Evolutionary conservation across 2,797 vertebrate genomes (phyloP).

Genomic region (Premnoplex brunnescens): DNA sequence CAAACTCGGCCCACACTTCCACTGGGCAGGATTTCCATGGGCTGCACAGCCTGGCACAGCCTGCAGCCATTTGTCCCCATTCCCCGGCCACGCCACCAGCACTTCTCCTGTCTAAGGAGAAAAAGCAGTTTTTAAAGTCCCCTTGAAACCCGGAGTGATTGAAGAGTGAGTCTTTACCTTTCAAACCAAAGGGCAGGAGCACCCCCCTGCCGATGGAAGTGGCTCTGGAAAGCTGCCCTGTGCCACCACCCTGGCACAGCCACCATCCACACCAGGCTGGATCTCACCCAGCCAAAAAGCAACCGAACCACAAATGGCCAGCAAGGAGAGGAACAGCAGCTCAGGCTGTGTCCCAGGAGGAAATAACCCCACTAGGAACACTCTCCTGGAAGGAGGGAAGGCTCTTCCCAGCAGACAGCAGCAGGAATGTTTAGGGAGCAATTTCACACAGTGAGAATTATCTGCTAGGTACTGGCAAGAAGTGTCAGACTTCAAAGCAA

Average conservation of each 20-base stretch:
- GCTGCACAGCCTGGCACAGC: not conserved
- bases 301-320: not conserved
- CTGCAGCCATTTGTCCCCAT: not conserved
- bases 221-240: not conserved
- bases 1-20: not conserved
- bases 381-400: constrained; percentile 22
- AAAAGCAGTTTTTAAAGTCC: not conserved
- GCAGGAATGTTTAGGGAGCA: constrained; percentile 11
- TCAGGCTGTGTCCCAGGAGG: not conserved
- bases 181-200: not conserved
- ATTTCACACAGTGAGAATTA: constrained; percentile 32
- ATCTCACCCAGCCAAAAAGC: not conserved
- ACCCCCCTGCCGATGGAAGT: not conserved
- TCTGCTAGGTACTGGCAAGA: constrained; percentile 21
- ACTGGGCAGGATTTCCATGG: not conserved
- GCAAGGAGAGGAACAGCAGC: constrained; percentile 5
- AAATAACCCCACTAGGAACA: not conserved
- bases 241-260: not conserved
- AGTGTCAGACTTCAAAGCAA: constrained; percentile 51
- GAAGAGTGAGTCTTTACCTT: constrained; percentile 18
- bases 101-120: not conserved
- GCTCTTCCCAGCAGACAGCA: not conserved
- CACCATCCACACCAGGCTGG: not conserved
- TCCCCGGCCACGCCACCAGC: not conserved
- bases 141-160: not conserved